These are phyloP conservation scores for Neodiprion pinetum DNA, from an alignment of 1,140 invertebrate genomes.

Conservation along the genomic window DNA sequence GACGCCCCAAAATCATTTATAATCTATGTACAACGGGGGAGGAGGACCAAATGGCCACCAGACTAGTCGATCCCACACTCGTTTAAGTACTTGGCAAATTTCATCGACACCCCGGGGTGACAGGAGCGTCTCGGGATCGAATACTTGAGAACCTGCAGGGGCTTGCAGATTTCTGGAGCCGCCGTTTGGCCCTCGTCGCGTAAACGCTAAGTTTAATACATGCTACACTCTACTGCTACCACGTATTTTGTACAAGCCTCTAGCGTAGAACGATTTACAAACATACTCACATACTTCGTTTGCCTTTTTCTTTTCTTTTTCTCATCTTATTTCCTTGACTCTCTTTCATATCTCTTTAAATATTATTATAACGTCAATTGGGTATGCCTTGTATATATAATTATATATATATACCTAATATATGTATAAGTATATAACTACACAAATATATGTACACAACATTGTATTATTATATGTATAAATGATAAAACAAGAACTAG, in stretches of 20 bases:
- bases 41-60: neutral
- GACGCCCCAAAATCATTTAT: neutral
- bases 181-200: neutral
- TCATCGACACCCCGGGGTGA: no score
- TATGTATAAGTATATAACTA: conserved; percentile 17
- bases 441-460: conserved; percentile 18
- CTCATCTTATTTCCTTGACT: neutral
- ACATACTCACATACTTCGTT: neutral
- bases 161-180: neutral
- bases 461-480: conserved; percentile 11
- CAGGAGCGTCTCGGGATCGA: neutral
- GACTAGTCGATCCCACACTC: conserved; percentile 1
- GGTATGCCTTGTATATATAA: neutral
- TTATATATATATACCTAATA: neutral
- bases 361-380: neutral
- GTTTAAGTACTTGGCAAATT: neutral
- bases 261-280: conserved; percentile 4
- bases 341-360: neutral
- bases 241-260: conserved; percentile 7
- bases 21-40: conserved; percentile 1
- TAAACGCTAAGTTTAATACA: neutral
- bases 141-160: neutral
- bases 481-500: conserved; percentile 5
- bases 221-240: conserved; percentile 4
- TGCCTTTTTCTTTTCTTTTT: neutral